Base-by-base conservation (phyloP, 2,113 vertebrate species). In the Vulpes ferrilata region DNA sequence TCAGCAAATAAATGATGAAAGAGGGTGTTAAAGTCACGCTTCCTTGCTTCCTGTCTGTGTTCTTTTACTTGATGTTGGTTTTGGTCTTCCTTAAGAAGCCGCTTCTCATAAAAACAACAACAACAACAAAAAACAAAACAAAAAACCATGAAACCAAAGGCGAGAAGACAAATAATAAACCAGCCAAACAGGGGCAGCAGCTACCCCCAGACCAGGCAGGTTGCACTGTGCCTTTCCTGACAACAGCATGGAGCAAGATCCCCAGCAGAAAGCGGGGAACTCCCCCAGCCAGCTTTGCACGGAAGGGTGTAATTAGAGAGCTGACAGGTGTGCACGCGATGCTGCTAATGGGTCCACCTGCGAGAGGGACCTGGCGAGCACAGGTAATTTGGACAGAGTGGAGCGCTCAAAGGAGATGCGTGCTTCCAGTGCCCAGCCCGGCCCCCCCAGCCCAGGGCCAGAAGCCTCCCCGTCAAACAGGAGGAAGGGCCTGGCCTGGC, bases 311-410 rank as follows among this genome's bases (percentile, higher is more conserved):
- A 92, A 97, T 98, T 88, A 96, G 86, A 69, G 83, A 38, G 79
- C 93, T 92, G 95, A 95, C 88, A 82, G 95, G 89, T 88, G 86
- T 57, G 38, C 89, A 73, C 11, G 84, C 80, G 6, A 51, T 3
- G 80, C 80, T 67, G 73, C 80, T 97, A 94, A 96, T 32, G 83
- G 93, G 81, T 85, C 97, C 97, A 80, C 96, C 95, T 97, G 97
- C 12, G 96, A 97, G 93, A 78, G 81, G 51, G 94, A 73, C 93
- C 93, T 82, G 88, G 95, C 0, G 25, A 1, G 83, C 90, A 35
- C 74, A 48, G 96, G 93, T 92, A 60, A 97, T 97, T 93, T 97
- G 97, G 96, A 88, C 76, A 35, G 95, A 94, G 94, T 22, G 83
- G 11, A 22, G 30, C 88, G 30, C 96, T 94, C 95, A 90, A 20